These are phyloP conservation scores for Callochromis pleurospilus DNA, from an alignment of 2,113 vertebrate species.

Conservation along the genomic window DNA sequence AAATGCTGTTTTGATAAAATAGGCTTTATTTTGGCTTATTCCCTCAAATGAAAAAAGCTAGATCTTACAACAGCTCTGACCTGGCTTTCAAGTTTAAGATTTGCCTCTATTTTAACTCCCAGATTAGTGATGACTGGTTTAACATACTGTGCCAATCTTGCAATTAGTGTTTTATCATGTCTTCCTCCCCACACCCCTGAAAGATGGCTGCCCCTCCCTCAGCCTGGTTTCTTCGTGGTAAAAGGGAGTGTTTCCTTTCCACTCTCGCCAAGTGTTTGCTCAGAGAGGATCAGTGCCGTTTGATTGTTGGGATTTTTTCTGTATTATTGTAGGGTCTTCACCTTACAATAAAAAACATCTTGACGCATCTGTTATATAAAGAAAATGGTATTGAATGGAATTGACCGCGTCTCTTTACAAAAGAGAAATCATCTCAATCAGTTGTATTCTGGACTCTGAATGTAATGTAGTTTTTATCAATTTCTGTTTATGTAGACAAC, in stretches of 20 bases:
- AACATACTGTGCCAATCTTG: background rate
- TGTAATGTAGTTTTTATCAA: background rate
- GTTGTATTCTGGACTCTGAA: background rate
- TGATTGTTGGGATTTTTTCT: background rate
- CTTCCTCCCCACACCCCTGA: background rate
- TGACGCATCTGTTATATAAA: background rate
- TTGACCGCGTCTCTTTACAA: background rate
- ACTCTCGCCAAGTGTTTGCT: background rate
- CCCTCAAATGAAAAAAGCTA: too few relatives aligned
- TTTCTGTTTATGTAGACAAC: background rate
- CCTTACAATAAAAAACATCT: background rate
- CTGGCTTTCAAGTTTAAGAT: too few relatives aligned
- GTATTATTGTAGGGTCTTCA: background rate
- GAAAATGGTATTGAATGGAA: background rate
- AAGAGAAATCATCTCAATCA: background rate
- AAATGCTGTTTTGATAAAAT: too few relatives aligned
- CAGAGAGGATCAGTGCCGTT: accelerated
- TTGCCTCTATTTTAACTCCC: too few relatives aligned
- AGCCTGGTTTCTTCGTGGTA: background rate
- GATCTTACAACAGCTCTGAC: too few relatives aligned
- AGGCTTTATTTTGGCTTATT: too few relatives aligned
- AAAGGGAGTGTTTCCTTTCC: background rate
- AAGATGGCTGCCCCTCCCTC: background rate
- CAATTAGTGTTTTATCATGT: background rate
- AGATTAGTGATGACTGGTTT: too few relatives aligned